Conservation (phyloP, 2,113 vertebrate species). For the Caranx ignobilis region DNA sequence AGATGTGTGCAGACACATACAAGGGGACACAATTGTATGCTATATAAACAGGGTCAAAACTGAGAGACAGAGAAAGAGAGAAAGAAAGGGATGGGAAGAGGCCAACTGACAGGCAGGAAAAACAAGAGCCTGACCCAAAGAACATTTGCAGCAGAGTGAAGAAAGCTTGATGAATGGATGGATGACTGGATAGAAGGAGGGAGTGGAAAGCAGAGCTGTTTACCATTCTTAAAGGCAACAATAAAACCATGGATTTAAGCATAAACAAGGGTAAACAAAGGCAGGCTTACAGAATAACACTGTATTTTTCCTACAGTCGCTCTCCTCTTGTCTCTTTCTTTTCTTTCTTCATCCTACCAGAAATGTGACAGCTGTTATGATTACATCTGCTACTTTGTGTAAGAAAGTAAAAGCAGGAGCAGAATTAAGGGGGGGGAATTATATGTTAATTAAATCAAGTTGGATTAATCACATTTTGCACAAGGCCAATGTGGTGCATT, state of each 20-base stretch:
- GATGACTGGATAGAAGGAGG: constrained; percentile 17
- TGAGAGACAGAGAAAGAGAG: background rate
- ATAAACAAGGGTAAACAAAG: constrained; percentile 43
- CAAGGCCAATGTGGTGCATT: constrained; percentile 37
- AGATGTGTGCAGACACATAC: background rate
- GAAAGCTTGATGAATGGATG: constrained; percentile 52
- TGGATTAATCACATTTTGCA: constrained; percentile 45
- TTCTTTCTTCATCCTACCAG: background rate
- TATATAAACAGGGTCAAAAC: background rate
- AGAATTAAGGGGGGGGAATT: background rate
- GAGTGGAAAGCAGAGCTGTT: constrained; percentile 29
- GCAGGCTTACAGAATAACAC: constrained; percentile 27
- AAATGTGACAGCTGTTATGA: constrained; percentile 24
- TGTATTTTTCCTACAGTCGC: constrained; percentile 5
- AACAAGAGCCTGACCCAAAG: background rate
- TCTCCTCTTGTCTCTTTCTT: constrained; percentile 10
- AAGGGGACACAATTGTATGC: background rate
- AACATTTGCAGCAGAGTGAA: constrained; percentile 25
- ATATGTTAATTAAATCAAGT: constrained; percentile 31
- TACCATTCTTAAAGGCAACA: constrained; percentile 41
- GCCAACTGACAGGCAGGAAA: constrained; percentile 11
- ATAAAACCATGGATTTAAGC: constrained; percentile 54
- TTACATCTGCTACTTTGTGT: background rate
- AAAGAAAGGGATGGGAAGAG: background rate
- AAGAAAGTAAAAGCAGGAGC: background rate